A percentile compares a stretch with the other conserved stretches of the same genome.
phyloP scores from a whole-genome alignment of 2,797 vertebrate species.

The Platyrinchus mystaceus region DNA sequence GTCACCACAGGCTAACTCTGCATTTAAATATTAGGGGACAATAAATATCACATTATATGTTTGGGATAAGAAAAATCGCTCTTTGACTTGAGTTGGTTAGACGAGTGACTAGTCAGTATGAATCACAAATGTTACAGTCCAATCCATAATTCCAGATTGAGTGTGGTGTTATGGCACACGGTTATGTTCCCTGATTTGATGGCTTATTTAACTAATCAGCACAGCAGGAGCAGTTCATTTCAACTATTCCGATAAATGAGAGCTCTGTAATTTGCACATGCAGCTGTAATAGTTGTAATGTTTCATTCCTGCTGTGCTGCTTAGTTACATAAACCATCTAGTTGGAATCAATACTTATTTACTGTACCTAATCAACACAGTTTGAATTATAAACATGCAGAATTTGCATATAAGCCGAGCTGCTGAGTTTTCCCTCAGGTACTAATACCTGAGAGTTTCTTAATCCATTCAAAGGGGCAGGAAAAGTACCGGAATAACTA shows the following conservation, averaged over 20 bases:
- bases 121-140: conserved; percentile 31
- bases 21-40: background rate
- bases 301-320: conserved; percentile 51
- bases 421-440: background rate
- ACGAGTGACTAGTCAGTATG: background rate
- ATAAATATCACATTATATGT: background rate
- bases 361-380: conserved; percentile 64
- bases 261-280: conserved; percentile 62
- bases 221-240: conserved; percentile 59
- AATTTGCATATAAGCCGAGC: conserved; percentile 38
- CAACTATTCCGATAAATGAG: conserved; percentile 58
- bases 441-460: background rate
- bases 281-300: conserved; percentile 62
- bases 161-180: background rate
- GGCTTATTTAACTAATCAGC: conserved; percentile 69
- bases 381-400: conserved; percentile 36
- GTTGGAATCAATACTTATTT: conserved; percentile 68
- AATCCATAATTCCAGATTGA: conserved; percentile 27
- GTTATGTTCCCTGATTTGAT: conserved; percentile 62
- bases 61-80: background rate
- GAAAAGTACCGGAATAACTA: background rate
- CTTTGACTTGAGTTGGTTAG: background rate
- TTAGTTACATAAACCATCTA: conserved; percentile 65
- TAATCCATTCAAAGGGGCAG: background rate
- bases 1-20: background rate